phyloP scores from a whole-genome alignment of 1,140 invertebrate genomes.

The Schmidtea mediterranea region DNA sequence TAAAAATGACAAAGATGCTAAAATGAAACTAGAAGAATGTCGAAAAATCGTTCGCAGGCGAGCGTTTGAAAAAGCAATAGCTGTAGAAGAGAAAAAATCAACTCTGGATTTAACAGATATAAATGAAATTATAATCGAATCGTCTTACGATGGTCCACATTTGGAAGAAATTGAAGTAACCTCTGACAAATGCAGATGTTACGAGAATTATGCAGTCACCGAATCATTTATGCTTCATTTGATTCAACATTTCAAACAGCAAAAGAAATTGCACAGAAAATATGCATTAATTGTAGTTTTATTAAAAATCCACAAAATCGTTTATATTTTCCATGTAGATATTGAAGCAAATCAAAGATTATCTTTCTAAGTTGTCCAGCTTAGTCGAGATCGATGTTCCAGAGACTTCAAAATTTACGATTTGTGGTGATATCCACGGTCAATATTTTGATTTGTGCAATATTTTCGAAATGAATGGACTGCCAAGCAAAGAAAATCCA shows the following conservation, averaged over 20 bases:
- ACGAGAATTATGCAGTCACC: conserved; percentile 48
- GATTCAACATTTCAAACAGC: conserved; percentile 60
- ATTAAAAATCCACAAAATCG: too few species aligned
- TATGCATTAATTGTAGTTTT: conserved; percentile 42
- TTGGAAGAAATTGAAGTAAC: conserved; percentile 33
- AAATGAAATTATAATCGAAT: conserved; percentile 4
- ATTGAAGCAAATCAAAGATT: neutral
- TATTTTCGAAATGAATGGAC: conserved; percentile 81
- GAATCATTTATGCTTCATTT: conserved; percentile 43
- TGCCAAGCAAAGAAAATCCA: conserved; percentile 74
- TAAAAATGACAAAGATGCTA: conserved; percentile 75
- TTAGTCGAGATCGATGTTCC: conserved; percentile 54
- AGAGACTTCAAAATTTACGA: conserved; percentile 63
- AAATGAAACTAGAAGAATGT: conserved; percentile 70
- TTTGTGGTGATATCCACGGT: conserved; percentile 98
- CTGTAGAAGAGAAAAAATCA: conserved; percentile 53
- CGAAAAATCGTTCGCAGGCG: conserved; percentile 74
- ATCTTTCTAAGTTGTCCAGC: conserved; percentile 36
- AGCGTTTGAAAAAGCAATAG: conserved; percentile 86
- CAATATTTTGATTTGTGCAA: conserved; percentile 94
- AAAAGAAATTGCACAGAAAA: conserved; percentile 76
- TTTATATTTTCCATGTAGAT: neutral
- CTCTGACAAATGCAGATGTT: neutral
- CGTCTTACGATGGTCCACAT: conserved; percentile 51
- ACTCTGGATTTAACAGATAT: conserved; percentile 9